These are phyloP conservation scores for Iguana delicatissima DNA, from an alignment of 2,797 vertebrate genomes.

Conservation along the genomic window DNA sequence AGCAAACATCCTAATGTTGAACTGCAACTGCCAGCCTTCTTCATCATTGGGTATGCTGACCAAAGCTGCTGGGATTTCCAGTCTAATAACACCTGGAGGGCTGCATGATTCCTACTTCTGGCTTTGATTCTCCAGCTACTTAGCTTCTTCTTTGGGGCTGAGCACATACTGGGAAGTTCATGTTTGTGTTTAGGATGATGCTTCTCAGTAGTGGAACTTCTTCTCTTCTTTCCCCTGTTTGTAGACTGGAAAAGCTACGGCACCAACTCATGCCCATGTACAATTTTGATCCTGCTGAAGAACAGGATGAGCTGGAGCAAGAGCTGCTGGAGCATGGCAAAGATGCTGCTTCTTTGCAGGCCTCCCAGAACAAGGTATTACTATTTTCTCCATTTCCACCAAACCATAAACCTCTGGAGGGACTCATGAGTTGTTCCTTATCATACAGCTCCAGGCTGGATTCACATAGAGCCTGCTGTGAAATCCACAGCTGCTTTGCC, in stretches of 20 bases:
- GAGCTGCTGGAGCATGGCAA: conserved; percentile 94
- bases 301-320: conserved; percentile 97
- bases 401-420: not conserved
- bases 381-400: not conserved
- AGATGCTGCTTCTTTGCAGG: conserved; percentile 86
- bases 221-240: conserved; percentile 19
- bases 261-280: conserved; percentile 99
- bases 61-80: no score
- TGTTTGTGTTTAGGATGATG: not conserved
- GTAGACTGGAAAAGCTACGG: conserved; percentile 94
- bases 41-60: no score
- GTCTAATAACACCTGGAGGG: no score
- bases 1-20: no score
- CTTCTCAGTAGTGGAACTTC: not conserved
- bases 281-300: conserved; percentile 97
- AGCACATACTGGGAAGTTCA: not conserved
- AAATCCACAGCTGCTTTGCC: not conserved
- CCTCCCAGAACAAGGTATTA: conserved; percentile 88
- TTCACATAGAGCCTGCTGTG: no score
- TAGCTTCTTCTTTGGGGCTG: no score
- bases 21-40: no score
- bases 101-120: no score
- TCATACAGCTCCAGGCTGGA: not conserved
- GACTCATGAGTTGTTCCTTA: not conserved
- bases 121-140: no score